phyloP scores from a whole-genome alignment of 2,797 vertebrate genomes.

The Simalia tracyae region DNA sequence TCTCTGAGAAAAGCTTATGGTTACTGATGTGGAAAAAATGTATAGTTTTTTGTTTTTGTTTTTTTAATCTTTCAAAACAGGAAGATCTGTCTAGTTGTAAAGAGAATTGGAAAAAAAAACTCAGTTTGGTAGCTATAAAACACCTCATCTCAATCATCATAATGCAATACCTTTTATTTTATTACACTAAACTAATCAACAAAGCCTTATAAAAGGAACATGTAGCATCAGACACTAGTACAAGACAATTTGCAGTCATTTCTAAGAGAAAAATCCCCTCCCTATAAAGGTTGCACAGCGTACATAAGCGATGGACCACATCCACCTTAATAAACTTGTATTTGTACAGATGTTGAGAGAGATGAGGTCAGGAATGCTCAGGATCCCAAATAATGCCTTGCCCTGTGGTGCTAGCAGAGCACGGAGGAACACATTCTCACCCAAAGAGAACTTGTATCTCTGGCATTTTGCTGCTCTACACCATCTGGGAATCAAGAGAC shows the following conservation, averaged over 20 bases:
- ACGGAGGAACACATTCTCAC: constrained; percentile 19
- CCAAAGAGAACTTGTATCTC: not conserved
- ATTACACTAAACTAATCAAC: not conserved
- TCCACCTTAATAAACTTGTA: constrained; percentile 6
- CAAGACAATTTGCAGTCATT: not conserved
- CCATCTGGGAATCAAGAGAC: not conserved
- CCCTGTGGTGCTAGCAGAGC: constrained; percentile 1
- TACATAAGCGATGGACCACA: not conserved
- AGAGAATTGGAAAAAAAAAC: not conserved
- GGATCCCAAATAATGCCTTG: constrained; percentile 9
- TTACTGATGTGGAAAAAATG: not conserved
- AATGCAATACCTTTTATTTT: not conserved
- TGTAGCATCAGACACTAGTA: not conserved
- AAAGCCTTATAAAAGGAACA: not conserved
- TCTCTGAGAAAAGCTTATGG: too few relatives aligned
- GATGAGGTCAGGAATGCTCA: constrained; percentile 13
- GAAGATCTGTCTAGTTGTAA: not conserved
- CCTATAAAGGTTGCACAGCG: not conserved
- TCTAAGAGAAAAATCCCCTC: not conserved
- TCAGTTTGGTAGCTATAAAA: not conserved
- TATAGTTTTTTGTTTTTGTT: not conserved
- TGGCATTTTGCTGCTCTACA: constrained; percentile 4
- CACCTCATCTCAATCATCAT: not conserved
- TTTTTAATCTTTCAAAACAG: too few relatives aligned
- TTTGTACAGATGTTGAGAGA: constrained; percentile 25